Evolutionary conservation across 2,113 vertebrate species (phyloP).

Genomic region (Neodontobutis hainanensis): DNA sequence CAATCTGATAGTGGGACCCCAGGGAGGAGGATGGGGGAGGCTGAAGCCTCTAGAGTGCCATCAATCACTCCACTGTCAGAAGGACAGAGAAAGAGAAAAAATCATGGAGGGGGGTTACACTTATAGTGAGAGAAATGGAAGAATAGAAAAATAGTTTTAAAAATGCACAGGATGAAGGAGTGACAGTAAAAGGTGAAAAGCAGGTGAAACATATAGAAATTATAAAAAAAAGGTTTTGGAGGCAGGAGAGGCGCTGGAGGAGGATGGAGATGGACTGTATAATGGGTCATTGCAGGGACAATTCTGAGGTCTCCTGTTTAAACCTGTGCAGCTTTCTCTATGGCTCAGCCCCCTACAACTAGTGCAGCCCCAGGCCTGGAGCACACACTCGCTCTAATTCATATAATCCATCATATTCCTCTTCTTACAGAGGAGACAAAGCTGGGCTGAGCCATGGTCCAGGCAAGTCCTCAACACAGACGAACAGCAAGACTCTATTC

Average conservation of each 20-base stretch:
- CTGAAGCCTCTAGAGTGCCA: constrained; percentile 71
- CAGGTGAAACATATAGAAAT: constrained; percentile 15
- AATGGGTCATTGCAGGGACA: constrained; percentile 68
- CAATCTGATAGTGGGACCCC: constrained; percentile 65
- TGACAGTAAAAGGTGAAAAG: constrained; percentile 34
- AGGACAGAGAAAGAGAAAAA: constrained; percentile 37
- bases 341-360: constrained; percentile 47
- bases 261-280: constrained; percentile 36
- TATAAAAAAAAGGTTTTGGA: constrained; percentile 21
- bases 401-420: constrained; percentile 76
- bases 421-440: constrained; percentile 58
- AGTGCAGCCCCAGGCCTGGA: constrained; percentile 56
- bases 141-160: constrained; percentile 27
- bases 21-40: constrained; percentile 68
- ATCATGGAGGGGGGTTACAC: constrained; percentile 20
- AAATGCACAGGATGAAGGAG: constrained; percentile 22
- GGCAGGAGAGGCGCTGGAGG: constrained; percentile 32
- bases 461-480: constrained; percentile 42
- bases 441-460: constrained; percentile 49
- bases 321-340: constrained; percentile 49
- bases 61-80: constrained; percentile 76
- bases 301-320: constrained; percentile 49
- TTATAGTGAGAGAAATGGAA: constrained; percentile 12
- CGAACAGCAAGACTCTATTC: constrained; percentile 42
- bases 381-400: constrained; percentile 68